Evolutionary conservation across 2,113 vertebrate species (phyloP), one percentile per base, ranked within the genome.

Genomic region (Colinus virginianus): DNA sequence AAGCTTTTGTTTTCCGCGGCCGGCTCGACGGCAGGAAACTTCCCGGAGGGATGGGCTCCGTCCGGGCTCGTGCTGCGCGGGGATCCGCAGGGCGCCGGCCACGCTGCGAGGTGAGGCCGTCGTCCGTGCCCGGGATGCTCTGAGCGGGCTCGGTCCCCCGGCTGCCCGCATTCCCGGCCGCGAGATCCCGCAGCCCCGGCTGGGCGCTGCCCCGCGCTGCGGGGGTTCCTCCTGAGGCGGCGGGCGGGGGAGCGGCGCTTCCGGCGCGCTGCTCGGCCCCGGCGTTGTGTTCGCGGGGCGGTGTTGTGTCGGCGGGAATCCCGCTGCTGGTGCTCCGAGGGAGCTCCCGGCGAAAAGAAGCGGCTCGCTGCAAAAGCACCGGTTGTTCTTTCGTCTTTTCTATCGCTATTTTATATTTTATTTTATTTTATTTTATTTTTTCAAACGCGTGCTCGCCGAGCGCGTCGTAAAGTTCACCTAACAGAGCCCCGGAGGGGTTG

Each of bases 1-100:
- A 85, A 80, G 89, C 96, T 97, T 90, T 88, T 69, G 93, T 87
- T 94, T 77, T 66, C 53, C 38, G 92, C 95, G 11, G 87, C 51
- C 77, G 53, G 61, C 32, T 42, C 59, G 58, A 87, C 79, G 85
- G 88, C 80, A 82, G 77, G 77, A 89, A 93, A 95, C 84, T 95
- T 93, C 88, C 32, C 72, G 58, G 85, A 95, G 81, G n/a, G 45
- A 64, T 45, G 87, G 78, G 56, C 61, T 93, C 48, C 23, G 90
- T 80, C 88, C 49, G 49, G 49, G 49, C 49, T 53, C 7, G 49
- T 25, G 49, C 49, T 28, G 49, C 49, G 49, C 56, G 62, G 76
- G 71, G 77, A 80, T 82, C 84, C 46, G 72, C 88, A 22, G 84
- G 56, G 77, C 58, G 45, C 62, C 25, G 80, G 71, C n/a, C 72